Base-by-base conservation (phyloP, 2,888 invertebrate species). In the Drosophila leonis region DNA sequence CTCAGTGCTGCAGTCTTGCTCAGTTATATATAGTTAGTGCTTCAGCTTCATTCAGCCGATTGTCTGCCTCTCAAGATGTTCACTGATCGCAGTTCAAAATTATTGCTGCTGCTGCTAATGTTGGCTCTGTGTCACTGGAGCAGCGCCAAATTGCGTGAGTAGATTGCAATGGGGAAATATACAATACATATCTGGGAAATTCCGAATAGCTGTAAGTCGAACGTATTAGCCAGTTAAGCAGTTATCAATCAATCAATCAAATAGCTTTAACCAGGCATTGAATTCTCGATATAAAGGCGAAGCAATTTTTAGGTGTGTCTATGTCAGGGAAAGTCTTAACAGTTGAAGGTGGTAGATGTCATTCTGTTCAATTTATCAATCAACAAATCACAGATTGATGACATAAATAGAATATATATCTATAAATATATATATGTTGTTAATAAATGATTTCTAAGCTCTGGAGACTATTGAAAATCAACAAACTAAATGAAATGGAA, bases 61-160 rank as follows among this genome's bases (percentile, higher is more conserved):
- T 65, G 46, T 78, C 56, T 59, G 54, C 52, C 51, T 44, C 57
- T 33, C 52, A 68, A 72, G 60, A 84, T 84, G 87, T 49, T 65
- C 33, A 7, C 35, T 29, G 55, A 72, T 67, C 62, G 64, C 31
- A 55, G 48, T 48, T 46, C 29, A 44, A 61, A 59, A 31, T 42
- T 69, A 39, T 44, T 56, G 52, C 10, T 61, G 24, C 9, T 66
- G 24, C 20, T 82, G 48, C 59, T 48, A 20, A 4, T 59, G 37
- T n/a, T 83, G 74, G 66, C 71, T 49, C n/a, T 72, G 44, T 77
- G 68, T 62, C 85, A 77, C 61, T 77, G 82, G 67, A 67, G 52
- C 49, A 29, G 27, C 39, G 83, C 84, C 60, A 85, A 74, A 52
- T 77, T 85, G 73, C 84, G 84, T 85, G 67, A 89, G 84, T 84